Percentiles rank a stretch among this genome's conserved stretches.
phyloP scores from a whole-genome alignment of 1,140 invertebrate genomes.

The Cherax destructor region DNA sequence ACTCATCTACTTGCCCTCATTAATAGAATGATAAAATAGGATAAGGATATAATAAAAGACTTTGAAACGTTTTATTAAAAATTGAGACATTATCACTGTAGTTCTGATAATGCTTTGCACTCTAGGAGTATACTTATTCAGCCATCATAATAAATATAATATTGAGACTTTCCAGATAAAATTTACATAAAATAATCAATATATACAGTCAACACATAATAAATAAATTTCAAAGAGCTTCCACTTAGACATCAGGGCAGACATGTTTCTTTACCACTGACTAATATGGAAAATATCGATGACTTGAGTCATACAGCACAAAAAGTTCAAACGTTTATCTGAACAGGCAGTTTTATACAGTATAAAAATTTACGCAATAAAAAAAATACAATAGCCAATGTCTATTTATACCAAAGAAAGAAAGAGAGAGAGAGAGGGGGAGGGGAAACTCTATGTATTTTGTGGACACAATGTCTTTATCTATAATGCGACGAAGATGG shows the following conservation, averaged over 20 bases:
- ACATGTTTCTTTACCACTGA: slow-evolving; percentile 48
- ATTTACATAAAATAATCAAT: slow-evolving; percentile 70
- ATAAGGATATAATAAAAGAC: neutral
- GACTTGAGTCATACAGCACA: slow-evolving; percentile 47
- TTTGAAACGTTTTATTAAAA: slow-evolving; percentile 68
- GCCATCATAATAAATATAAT: slow-evolving; percentile 70
- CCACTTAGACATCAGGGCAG: slow-evolving; percentile 56
- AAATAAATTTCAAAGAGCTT: slow-evolving; percentile 66
- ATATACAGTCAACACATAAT: slow-evolving; percentile 70
- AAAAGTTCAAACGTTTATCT: slow-evolving; percentile 55
- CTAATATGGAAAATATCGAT: slow-evolving; percentile 24
- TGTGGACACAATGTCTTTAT: slow-evolving; percentile 25
- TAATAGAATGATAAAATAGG: neutral
- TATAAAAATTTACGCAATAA: slow-evolving; percentile 16
- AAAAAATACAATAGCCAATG: slow-evolving; percentile 46
- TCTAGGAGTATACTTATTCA: slow-evolving; percentile 70
- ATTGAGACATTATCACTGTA: slow-evolving; percentile 69
- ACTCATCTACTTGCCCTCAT: too few species aligned
- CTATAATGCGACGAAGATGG: slow-evolving; percentile 18
- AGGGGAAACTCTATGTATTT: slow-evolving; percentile 17
- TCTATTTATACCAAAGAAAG: slow-evolving; percentile 26
- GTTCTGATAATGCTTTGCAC: slow-evolving; percentile 67
- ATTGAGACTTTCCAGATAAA: slow-evolving; percentile 69
- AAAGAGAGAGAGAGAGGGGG: neutral
- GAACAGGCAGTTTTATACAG: slow-evolving; percentile 63